These are phyloP conservation scores for Epizoanthus ramosus DNA, from an alignment of 92 coral and sea anemone species.

Conservation along the genomic window DNA sequence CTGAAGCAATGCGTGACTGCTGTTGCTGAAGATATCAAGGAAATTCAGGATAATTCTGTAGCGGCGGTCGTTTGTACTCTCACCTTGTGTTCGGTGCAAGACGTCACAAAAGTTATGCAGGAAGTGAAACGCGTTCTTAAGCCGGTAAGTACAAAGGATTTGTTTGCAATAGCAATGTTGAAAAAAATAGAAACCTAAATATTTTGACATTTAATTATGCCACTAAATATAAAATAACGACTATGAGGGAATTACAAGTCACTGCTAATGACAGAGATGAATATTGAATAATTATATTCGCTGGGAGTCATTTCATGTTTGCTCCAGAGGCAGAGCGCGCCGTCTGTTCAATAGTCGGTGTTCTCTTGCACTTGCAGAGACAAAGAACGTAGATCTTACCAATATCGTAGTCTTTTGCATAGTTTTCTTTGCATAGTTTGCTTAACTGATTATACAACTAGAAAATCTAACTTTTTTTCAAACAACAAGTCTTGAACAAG, in stretches of 20 bases:
- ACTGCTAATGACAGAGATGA: no score
- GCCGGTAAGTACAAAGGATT: slow-evolving; percentile 26
- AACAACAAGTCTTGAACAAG: no score
- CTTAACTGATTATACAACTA: not conserved
- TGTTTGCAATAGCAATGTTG: no score
- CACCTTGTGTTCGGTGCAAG: slow-evolving; percentile 88
- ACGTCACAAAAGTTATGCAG: slow-evolving; percentile 58
- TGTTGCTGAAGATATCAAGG: slow-evolving; percentile 84
- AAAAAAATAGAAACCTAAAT: no score
- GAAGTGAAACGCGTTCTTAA: slow-evolving; percentile 37
- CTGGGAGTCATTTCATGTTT: not conserved
- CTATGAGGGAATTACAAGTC: no score
- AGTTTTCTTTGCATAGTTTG: not conserved
- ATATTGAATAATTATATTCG: no score
- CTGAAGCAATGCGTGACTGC: slow-evolving; percentile 70
- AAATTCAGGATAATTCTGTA: slow-evolving; percentile 73
- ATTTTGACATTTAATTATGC: no score
- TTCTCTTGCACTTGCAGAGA: not conserved
- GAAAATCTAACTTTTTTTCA: not conserved
- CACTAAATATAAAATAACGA: no score
- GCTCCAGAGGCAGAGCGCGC: not conserved
- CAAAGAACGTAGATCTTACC: no score
- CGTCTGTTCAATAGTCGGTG: not conserved
- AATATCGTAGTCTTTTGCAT: not conserved
- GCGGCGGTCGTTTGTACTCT: slow-evolving; percentile 92